A percentile compares a stretch with the other conserved stretches of the same genome.
These are phyloP conservation scores for Polyodon spathula DNA, from an alignment of 2,113 vertebrate species.

Conservation along the genomic window DNA sequence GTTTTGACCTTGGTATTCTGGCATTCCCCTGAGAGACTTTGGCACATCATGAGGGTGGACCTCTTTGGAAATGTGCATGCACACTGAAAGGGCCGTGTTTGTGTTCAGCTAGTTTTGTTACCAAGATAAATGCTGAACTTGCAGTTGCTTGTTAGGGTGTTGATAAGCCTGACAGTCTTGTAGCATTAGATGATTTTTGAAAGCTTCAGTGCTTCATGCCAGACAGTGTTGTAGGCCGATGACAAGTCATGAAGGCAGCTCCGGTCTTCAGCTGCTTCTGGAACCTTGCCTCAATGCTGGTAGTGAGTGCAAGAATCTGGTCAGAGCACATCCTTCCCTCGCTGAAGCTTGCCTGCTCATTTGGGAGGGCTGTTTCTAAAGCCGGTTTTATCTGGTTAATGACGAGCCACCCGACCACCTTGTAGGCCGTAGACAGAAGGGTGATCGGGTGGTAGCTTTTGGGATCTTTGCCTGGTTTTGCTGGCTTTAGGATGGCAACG, in stretches of 20 bases:
- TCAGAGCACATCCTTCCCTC: no score
- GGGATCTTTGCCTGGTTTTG: not conserved
- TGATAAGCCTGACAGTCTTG: not conserved
- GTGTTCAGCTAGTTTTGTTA: not conserved
- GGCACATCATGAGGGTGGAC: no score
- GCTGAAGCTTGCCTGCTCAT: not conserved
- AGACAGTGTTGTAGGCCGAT: not conserved
- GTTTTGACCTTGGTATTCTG: no score
- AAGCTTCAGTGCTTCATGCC: not conserved
- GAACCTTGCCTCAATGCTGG: not conserved
- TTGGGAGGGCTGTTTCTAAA: not conserved
- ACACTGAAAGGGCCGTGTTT: not conserved
- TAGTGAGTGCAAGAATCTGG: not conserved
- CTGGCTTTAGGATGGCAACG: not conserved
- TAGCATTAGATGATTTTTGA: not conserved
- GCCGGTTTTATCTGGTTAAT: slow-evolving; percentile 3
- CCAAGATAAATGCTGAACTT: not conserved
- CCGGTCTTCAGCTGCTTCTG: not conserved
- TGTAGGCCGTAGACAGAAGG: not conserved
- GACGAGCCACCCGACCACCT: not conserved
- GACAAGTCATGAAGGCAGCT: not conserved
- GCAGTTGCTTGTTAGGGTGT: not conserved
- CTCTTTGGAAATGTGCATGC: no score
- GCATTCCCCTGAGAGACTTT: no score
- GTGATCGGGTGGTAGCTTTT: not conserved